Percentiles rank a stretch among this genome's conserved stretches.
These are phyloP conservation scores for Tenrec ecaudatus DNA, from an alignment of 2,113 vertebrate genomes.

Conservation along the genomic window DNA sequence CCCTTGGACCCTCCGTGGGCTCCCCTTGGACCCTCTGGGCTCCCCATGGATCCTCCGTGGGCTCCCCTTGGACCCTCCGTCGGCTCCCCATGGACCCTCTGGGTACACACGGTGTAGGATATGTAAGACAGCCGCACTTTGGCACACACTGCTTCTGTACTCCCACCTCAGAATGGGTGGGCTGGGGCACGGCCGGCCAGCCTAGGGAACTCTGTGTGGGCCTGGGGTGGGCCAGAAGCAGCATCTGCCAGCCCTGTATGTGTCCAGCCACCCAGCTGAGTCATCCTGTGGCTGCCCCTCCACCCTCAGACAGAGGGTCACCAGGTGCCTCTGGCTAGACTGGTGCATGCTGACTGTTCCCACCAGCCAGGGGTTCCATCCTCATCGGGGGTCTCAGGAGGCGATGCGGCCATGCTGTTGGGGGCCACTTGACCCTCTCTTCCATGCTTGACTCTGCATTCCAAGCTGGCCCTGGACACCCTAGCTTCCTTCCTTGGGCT, in stretches of 20 bases:
- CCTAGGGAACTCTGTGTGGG: slow-evolving; percentile 4
- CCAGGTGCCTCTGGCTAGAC: neutral
- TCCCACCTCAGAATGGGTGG: too few relatives aligned
- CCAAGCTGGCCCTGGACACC: slow-evolving; percentile 25
- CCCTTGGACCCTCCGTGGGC: too few relatives aligned
- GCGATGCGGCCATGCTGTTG: neutral
- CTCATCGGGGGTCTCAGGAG: neutral
- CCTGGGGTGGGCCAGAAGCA: slow-evolving; percentile 22
- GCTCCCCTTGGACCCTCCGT: too few relatives aligned
- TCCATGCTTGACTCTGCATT: neutral
- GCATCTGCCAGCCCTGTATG: neutral
- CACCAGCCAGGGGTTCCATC: neutral
- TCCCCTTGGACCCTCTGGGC: too few relatives aligned
- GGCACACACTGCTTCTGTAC: too few relatives aligned
- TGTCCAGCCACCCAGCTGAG: neutral
- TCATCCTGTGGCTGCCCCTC: neutral
- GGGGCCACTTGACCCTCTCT: rapidly evolving
- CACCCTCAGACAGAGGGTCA: neutral
- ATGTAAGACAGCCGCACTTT: too few relatives aligned
- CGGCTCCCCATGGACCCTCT: too few relatives aligned
- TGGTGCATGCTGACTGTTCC: neutral
- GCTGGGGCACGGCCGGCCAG: neutral
- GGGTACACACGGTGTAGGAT: too few relatives aligned
- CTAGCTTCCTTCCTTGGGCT: slow-evolving; percentile 38
- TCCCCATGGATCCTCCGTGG: too few relatives aligned